Conservation (phyloP, 2,113 vertebrate genomes). For the Hyla sarda region DNA sequence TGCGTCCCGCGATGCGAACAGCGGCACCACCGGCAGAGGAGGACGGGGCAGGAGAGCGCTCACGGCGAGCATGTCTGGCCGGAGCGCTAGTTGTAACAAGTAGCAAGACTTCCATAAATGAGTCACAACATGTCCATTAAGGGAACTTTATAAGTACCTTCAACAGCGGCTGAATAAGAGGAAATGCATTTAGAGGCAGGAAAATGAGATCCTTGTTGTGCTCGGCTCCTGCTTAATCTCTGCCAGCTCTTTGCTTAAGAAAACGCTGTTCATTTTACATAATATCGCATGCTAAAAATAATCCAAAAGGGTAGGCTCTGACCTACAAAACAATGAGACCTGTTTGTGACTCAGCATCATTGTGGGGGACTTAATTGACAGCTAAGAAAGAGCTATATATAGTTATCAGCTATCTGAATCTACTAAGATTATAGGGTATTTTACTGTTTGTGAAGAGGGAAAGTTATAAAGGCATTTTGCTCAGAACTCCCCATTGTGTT, state of each 20-base stretch:
- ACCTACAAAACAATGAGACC: conserved; percentile 32
- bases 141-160: conserved; percentile 2
- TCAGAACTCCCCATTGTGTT: conserved; percentile 12
- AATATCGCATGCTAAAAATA: conserved; percentile 32
- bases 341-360: conserved; percentile 41
- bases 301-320: conserved; percentile 6
- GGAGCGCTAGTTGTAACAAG: no score
- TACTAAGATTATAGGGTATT: not conserved
- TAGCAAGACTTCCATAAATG: conserved; percentile 41
- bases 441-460: conserved; percentile 27
- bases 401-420: not conserved
- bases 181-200: not conserved
- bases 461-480: not conserved
- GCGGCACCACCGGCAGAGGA: no score
- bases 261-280: conserved; percentile 17
- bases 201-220: conserved; percentile 37
- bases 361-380: conserved; percentile 33
- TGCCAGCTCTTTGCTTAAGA: not conserved
- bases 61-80: no score
- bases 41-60: no score
- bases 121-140: conserved; percentile 47
- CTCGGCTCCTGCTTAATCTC: conserved; percentile 3
- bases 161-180: conserved; percentile 8
- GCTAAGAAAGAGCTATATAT: not conserved
- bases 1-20: no score